These are phyloP conservation scores for Myrmecophaga tridactyla DNA, from an alignment of 2,113 vertebrate genomes.

Conservation along the genomic window DNA sequence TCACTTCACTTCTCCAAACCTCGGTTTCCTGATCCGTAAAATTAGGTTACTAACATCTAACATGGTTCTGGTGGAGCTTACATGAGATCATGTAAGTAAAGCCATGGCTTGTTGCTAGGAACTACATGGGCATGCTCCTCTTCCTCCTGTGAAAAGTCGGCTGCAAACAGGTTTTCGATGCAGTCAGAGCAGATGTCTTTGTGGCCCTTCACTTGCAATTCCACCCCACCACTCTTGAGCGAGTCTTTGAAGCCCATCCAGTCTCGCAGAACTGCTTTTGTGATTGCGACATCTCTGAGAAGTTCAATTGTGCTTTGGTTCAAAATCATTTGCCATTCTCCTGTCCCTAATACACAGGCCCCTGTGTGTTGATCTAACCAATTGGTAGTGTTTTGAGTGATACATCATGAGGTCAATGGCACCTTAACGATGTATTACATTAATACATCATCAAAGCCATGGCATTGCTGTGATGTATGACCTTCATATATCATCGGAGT, in stretches of 20 bases:
- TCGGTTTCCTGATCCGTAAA: not conserved
- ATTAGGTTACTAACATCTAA: no score
- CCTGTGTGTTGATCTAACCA: slow-evolving; percentile 70
- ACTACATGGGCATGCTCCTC: rapidly evolving
- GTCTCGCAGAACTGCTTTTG: slow-evolving; percentile 48
- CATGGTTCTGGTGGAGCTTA: not conserved
- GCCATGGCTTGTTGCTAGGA: not conserved
- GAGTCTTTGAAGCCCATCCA: slow-evolving; percentile 1
- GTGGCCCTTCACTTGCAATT: not conserved
- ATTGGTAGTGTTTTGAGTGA: slow-evolving; percentile 73
- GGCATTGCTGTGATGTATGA: slow-evolving; percentile 79
- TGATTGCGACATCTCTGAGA: slow-evolving; percentile 15
- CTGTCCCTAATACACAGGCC: slow-evolving; percentile 65
- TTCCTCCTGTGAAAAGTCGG: not conserved
- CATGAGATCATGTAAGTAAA: no score
- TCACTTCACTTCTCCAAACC: not conserved
- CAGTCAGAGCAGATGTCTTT: not conserved
- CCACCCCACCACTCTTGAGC: not conserved
- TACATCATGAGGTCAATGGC: slow-evolving; percentile 80
- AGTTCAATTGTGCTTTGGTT: slow-evolving; percentile 22
- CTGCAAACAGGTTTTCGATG: not conserved
- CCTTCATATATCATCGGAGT: slow-evolving; percentile 78
- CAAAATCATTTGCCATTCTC: slow-evolving; percentile 54
- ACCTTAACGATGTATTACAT: slow-evolving; percentile 79
- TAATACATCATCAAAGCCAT: slow-evolving; percentile 82